Evolutionary conservation across 1,140 invertebrate genomes (phyloP), one percentile per base, ranked within the genome.

Genomic region (Papilio helenus): DNA sequence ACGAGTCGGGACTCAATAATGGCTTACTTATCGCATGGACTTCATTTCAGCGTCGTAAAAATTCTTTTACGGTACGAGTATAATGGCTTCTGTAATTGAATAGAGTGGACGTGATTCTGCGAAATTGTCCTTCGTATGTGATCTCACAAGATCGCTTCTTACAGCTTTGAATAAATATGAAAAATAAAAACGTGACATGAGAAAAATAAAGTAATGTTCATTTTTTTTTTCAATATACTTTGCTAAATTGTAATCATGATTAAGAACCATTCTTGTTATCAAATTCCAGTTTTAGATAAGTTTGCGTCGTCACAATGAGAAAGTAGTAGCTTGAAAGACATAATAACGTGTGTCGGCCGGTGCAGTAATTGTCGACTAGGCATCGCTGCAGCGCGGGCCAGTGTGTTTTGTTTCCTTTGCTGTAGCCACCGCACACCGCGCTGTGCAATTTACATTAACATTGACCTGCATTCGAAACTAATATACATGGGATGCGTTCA

Each of bases 1-100:
- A 84, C 34, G 34, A 39, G 34, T 8, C 80, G 81, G 73, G 23
- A 72, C 68, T 14, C 68, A 72, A 81, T 77, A 76, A 76, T 58
- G 49, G 73, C 73, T 76, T 76, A 76, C 49, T 76, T 76, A 76
- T 76, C 73, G 49, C 73, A 26, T 8, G 12, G 73, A 51, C 46
- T 76, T 76, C 73, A 76, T 76, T 76, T 55, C 46, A 55, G 73
- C 7, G 49, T 55, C 73, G 49, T 76, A 76, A 76, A 76, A 76
- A 76, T 51, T 51, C 73, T 58, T 76, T 76, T 76, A 76, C 46
- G 73, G 1, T 2, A 7, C 73, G 44, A 23, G 26, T 76, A 76
- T 76, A 76, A 76, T 55, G 18, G 73, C 44, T 51, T 76, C 73
- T 34, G 46, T 76, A 76, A 76, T 76, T 76, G 73, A 76, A 76